Evolutionary conservation across 2,888 invertebrate species (phyloP), one percentile per base, ranked within the genome.

Genomic region (Latrodectus elegans): DNA sequence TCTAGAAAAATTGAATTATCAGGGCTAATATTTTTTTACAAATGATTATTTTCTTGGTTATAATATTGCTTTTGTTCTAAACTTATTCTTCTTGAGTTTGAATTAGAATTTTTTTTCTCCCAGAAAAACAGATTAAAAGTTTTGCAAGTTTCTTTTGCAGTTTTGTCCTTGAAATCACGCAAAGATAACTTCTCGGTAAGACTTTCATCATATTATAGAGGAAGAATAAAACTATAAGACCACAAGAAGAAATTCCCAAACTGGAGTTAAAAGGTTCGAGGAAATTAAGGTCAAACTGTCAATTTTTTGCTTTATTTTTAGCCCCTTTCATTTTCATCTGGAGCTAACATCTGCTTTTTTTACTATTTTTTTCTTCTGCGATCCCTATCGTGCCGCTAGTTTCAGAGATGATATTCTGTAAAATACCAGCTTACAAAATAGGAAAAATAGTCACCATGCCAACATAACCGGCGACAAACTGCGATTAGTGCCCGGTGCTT

Each of bases 401-500:
- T 53, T 10, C 55, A 74, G 60, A 8, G 26, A 74, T 60, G 51
- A 71, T 60, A n/a, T 60, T 12, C 6, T 10, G 14, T 15, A 60
- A 49, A 51, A 60, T 55, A 51, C 55, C 55, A 67, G 76, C 14
- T 12, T 49, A 64, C 17, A 53, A 76, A 67, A 64, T 49, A 64
- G 79, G 64, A n/a, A 60, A 17, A 64, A 72, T 15, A 71, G 79
- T 80, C 64, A 8, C 79, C 79, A 71, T 72, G 79, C 60, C 72
- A 79, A 79, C 79, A 71, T 26, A 70, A 72, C 38, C n/a, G 71
- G 71, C 26, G 79, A 80, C 79, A 80, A 72, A 72, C 79, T 80
- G 71, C 71, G 51, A 55, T 80, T 80, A 80, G 60, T n/a, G 26
- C 8, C 14, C 26, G n/a, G 6, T n/a, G 60, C 11, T 60, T 1